Percentiles rank a stretch among this genome's conserved stretches.
Evolutionary conservation across 2,113 vertebrate genomes (phyloP).

Genomic region (Fregata magnificens): DNA sequence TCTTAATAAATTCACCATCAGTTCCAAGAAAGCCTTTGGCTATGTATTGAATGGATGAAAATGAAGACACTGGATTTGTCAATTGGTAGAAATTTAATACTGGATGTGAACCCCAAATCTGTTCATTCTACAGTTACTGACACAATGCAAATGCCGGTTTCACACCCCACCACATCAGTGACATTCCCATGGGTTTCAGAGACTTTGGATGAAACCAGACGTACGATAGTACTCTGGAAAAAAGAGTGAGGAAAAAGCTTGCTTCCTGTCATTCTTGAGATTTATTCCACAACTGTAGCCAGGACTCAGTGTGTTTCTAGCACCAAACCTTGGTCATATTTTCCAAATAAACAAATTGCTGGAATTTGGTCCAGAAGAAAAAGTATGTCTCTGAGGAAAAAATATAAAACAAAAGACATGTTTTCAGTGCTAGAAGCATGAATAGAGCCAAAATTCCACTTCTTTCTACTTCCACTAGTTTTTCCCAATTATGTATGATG

Average conservation of each 20-base stretch:
- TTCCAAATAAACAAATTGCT: background rate
- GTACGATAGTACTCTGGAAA: background rate
- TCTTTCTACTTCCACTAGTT: background rate
- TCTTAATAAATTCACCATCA: background rate
- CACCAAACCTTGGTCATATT: background rate
- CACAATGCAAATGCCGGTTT: background rate
- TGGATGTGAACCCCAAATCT: background rate
- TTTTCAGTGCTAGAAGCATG: background rate
- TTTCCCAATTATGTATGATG: background rate
- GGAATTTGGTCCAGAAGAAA: background rate
- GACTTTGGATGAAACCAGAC: background rate
- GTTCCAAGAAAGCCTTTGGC: background rate
- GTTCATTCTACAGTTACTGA: background rate
- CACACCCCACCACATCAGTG: background rate
- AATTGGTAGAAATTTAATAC: background rate
- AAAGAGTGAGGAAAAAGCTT: background rate
- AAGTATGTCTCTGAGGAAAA: background rate
- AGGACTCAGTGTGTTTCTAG: background rate
- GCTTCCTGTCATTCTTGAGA: background rate
- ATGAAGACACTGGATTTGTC: background rate
- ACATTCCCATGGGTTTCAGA: background rate
- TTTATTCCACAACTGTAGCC: background rate
- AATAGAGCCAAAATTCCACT: background rate
- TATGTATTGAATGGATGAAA: background rate
- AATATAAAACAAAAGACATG: background rate